phyloP scores from a whole-genome alignment of 2,113 vertebrate genomes.

The Pogona vitticeps region DNA sequence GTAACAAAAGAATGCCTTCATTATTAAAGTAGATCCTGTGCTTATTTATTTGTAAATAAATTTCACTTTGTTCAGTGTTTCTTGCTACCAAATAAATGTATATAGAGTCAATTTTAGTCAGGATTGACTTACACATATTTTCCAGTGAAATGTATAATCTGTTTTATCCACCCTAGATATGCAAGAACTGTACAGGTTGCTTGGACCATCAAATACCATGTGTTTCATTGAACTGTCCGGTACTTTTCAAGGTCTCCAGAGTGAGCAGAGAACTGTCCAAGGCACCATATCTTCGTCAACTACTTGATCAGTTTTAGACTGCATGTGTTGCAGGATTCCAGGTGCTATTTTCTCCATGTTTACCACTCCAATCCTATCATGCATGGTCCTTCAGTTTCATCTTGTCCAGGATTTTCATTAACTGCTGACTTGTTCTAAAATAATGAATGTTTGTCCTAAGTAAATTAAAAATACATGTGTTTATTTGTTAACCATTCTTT shows the following conservation, averaged over 20 bases:
- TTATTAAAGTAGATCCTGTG: background rate
- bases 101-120: background rate
- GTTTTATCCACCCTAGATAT: conserved; percentile 78
- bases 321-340: conserved; percentile 70
- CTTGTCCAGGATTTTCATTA: conserved; percentile 74
- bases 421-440: conserved; percentile 66
- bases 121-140: background rate
- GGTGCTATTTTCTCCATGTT: conserved; percentile 82
- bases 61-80: background rate
- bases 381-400: conserved; percentile 84
- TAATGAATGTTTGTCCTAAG: conserved; percentile 61
- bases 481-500: conserved; percentile 74
- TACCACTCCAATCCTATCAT: conserved; percentile 79
- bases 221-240: conserved; percentile 92
- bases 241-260: conserved; percentile 92
- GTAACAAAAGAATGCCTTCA: background rate
- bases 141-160: background rate
- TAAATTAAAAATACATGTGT: conserved; percentile 61
- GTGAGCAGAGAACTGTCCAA: conserved; percentile 90
- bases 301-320: conserved; percentile 94
- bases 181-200: conserved; percentile 90
- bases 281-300: conserved; percentile 93
- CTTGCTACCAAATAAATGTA: background rate
- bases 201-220: conserved; percentile 89
- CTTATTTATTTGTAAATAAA: background rate